Evolutionary conservation across 1,140 invertebrate genomes (phyloP), one percentile per base, ranked within the genome.

Genomic region (Nasonia giraulti): DNA sequence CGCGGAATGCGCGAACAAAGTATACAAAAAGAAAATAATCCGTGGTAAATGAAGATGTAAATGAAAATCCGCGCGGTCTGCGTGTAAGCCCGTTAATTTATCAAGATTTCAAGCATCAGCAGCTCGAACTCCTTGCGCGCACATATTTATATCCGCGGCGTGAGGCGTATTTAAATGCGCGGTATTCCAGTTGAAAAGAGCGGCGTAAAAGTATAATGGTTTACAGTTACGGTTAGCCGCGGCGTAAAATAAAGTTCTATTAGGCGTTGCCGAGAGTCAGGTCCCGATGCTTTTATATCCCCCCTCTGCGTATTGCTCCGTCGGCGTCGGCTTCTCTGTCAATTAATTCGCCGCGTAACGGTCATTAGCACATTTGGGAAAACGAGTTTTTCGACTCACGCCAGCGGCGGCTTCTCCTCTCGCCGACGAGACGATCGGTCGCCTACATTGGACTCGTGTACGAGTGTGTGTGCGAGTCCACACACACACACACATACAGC

Each of bases 291-390:
- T 17, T 71, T 71, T 71, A 71, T 71, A 71, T 71, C 27, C 27
- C 68, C 27, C 68, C 40, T 71, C 17, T 17, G 27, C 1, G 11
- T 31, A 27, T 71, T 3, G 23, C 8, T n/a, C 68, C 68, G 68
- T 33, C 27, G 8, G 68, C 68, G 27, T 33, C 27, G 8, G 68
- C 23, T n/a, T 71, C 68, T 71, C 68, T 71, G 31, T 27, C 68
- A 71, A 71, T 71, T 71, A 71, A 71, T 71, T 71, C 8, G 68
- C 68, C 8, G 31, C 68, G 23, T 71, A 71, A 71, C 68, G 68
- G 68, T 71, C 68, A 71, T 71, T 71, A 71, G 23, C 27, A 71
- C 68, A 71, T 71, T 71, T 71, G 68, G 68, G 31, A 71, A 71
- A 31, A 71, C 68, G 31, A 7, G 27, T 31, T 71, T 71, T 71